Base-by-base conservation (phyloP, 1,140 invertebrate genomes). In the Leptinotarsa undecemlineata region DNA sequence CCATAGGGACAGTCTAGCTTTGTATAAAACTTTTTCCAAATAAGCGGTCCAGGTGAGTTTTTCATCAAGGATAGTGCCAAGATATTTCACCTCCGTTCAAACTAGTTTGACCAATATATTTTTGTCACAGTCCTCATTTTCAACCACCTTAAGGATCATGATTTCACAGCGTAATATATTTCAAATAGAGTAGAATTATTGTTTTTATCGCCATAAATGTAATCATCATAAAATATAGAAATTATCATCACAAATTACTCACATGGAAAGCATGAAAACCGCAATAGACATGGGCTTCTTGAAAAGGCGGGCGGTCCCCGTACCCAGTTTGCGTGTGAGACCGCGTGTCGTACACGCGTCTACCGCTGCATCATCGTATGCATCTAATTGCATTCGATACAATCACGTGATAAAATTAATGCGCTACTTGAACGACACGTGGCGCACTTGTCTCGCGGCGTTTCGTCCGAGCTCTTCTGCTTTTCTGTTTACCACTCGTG, bases 341-440 rank as follows among this genome's bases (percentile, higher is more conserved):
- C n/a, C 71, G 71, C 72, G 73, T 74, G 73, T 72, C 47, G 60
- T 71, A 66, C 76, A 77, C 74, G 76, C 51, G 74, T 69, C 69
- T 48, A 42, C 72, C 75, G 48, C 71, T 68, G 63, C 73, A 77
- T 77, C 71, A 73, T 72, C 71, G 75, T 67, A 76, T 77, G 74
- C 76, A 76, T 80, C 78, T 80, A 78, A 80, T 80, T 78, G 77
- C 75, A 75, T 77, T 71, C 64, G 73, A 76, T 76, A 68, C 78
- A 78, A 80, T 80, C 79, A 78, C 73, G 77, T 80, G 79, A 80
- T 80, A 76, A 78, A 78, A 80, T 80, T 80, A 80, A 80, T 80
- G 78, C 78, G 73, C 68, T 74, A 78, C 75, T 80, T 80, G 79
- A 80, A 73, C 74, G 77, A 69, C 79, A 78, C 79, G 79, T 75